phyloP scores from a whole-genome alignment of 2,888 invertebrate species.

The Dynastes maya region DNA sequence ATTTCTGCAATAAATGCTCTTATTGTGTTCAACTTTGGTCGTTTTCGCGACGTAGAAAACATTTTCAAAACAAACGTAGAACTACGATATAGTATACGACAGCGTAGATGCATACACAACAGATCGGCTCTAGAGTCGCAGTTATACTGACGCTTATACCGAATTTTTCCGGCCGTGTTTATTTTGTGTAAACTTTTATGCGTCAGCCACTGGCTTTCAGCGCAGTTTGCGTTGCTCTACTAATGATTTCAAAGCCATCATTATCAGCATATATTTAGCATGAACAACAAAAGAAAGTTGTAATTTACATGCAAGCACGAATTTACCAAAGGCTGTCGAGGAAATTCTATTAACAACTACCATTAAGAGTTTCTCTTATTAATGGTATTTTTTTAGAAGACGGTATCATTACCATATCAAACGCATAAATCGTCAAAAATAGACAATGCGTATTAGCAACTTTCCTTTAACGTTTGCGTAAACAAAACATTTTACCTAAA shows the following conservation, averaged over 20 bases:
- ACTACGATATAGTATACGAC: too few species aligned
- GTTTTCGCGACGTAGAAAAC: too few species aligned
- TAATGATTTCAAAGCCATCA: neutral
- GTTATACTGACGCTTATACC: too few species aligned
- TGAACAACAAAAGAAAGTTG: neutral
- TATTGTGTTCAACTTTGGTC: too few species aligned
- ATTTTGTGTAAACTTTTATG: too few species aligned
- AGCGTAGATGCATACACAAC: too few species aligned
- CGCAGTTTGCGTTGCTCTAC: too few species aligned
- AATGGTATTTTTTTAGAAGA: neutral
- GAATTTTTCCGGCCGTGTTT: too few species aligned
- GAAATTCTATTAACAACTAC: neutral
- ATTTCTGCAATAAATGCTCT: too few species aligned
- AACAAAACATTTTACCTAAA: neutral
- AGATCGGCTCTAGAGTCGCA: too few species aligned
- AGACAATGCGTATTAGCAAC: constrained; percentile 3
- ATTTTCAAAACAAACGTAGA: too few species aligned
- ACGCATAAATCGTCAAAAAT: neutral
- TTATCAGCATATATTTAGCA: neutral
- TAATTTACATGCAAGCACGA: neutral
- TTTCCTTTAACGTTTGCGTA: neutral
- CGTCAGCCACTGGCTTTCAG: too few species aligned
- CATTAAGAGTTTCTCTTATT: neutral
- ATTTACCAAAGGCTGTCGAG: neutral
- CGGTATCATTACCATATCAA: neutral